Evolutionary conservation across 2,888 invertebrate species (phyloP).

Genomic region (Piscicola geometra): DNA sequence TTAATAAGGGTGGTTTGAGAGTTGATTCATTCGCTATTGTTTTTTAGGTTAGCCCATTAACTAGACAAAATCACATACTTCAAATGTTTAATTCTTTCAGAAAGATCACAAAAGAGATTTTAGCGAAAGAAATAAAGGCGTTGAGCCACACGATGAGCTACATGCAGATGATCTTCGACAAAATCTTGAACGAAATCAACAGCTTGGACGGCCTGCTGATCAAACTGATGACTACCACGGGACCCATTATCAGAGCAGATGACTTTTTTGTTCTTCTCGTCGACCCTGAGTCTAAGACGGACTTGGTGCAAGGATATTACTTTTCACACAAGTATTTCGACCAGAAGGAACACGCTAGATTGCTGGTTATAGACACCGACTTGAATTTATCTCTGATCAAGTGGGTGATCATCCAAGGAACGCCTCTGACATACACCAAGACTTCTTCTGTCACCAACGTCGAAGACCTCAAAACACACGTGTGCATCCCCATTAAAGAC

Average conservation of each 20-base stretch:
- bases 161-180: neutral
- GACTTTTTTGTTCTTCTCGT: slow-evolving; percentile 4
- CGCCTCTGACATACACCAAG: neutral
- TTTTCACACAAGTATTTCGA: slow-evolving; percentile 1
- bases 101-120: neutral
- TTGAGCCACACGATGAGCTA: neutral
- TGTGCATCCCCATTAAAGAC: slow-evolving; percentile 9
- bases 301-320: neutral
- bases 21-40: too few relatives aligned
- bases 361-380: neutral
- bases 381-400: neutral
- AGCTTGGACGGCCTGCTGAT: neutral
- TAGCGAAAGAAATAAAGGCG: neutral
- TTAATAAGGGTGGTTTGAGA: too few relatives aligned
- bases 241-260: neutral
- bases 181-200: neutral
- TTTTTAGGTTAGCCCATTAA: too few relatives aligned
- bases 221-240: neutral
- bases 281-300: slow-evolving; percentile 6
- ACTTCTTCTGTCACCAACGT: neutral
- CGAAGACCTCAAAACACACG: neutral
- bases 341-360: neutral
- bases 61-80: too few relatives aligned
- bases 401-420: neutral
- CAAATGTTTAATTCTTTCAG: neutral